Percentiles rank a stretch among this genome's conserved stretches.
Evolutionary conservation across 2,888 invertebrate genomes (phyloP).

Genomic region (Epicampocera succincta): DNA sequence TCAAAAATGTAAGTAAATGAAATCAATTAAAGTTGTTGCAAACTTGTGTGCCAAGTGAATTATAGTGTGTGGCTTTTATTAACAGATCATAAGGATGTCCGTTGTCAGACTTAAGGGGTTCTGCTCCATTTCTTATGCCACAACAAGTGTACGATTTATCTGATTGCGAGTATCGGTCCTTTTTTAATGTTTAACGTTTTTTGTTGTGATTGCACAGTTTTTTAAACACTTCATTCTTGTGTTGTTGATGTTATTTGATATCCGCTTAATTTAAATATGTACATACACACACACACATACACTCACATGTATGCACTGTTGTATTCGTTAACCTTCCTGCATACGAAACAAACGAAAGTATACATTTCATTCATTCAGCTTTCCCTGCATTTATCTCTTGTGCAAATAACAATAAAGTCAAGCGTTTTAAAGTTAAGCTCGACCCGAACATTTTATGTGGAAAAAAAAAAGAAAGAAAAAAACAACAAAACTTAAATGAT

Average conservation of each 20-base stretch:
- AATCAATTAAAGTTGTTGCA: background rate
- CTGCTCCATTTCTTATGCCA: background rate
- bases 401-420: conserved; percentile 27
- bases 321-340: conserved; percentile 4
- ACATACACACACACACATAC: background rate
- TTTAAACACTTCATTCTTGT: conserved; percentile 10
- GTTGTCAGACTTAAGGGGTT: background rate
- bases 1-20: background rate
- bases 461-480: background rate
- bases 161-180: conserved; percentile 11
- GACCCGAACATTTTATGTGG: conserved; percentile 26
- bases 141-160: conserved; percentile 65
- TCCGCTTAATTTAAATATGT: conserved; percentile 54
- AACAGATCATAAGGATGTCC: background rate
- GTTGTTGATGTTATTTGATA: conserved; percentile 58
- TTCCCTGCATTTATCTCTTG: conserved; percentile 46
- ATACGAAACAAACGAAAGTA: conserved; percentile 23
- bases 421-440: conserved; percentile 49
- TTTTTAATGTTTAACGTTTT: conserved; percentile 23
- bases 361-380: conserved; percentile 42
- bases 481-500: conserved; percentile 36
- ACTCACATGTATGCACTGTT: background rate
- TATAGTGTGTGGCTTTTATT: too few relatives aligned
- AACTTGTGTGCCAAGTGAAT: too few relatives aligned
- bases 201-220: conserved; percentile 12